Conservation (phyloP, 1,140 invertebrate genomes). For the Coenobita brevimanus region DNA sequence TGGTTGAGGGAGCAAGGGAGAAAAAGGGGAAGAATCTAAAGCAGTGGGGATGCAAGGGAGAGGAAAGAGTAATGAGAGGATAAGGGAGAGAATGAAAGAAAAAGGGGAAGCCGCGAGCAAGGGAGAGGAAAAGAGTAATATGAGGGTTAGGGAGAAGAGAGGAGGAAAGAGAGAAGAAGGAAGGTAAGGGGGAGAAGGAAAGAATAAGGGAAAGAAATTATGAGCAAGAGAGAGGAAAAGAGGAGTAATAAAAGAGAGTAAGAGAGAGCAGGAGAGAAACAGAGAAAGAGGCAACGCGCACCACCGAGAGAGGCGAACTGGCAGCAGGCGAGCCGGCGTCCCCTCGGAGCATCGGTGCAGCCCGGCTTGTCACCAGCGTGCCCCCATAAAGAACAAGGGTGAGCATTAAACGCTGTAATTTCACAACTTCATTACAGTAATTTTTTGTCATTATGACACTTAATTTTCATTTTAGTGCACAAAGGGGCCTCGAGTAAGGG, state of each 20-base stretch:
- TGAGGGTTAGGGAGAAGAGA: not conserved
- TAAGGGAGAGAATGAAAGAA: not conserved
- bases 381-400: slow-evolving; percentile 54
- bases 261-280: not conserved
- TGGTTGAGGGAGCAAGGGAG: not conserved
- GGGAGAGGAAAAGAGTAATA: too few species aligned
- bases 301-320: not conserved
- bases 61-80: not conserved
- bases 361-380: slow-evolving; percentile 4
- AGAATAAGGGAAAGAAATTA: not conserved
- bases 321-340: not conserved
- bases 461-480: slow-evolving; percentile 66
- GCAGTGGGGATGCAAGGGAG: not conserved
- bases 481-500: slow-evolving; percentile 57
- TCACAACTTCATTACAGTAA: slow-evolving; percentile 66
- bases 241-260: too few species aligned
- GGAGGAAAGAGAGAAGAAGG: not conserved
- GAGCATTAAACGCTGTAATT: slow-evolving; percentile 67
- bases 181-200: not conserved
- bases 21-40: not conserved
- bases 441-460: slow-evolving; percentile 69
- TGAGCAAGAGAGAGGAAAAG: not conserved
- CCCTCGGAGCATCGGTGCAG: not conserved
- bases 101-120: too few species aligned
- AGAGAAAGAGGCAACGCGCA: not conserved